A percentile compares a stretch with the other conserved stretches of the same genome.
Conservation (phyloP, 2,113 vertebrate genomes). For the Pollachius pollachius region DNA sequence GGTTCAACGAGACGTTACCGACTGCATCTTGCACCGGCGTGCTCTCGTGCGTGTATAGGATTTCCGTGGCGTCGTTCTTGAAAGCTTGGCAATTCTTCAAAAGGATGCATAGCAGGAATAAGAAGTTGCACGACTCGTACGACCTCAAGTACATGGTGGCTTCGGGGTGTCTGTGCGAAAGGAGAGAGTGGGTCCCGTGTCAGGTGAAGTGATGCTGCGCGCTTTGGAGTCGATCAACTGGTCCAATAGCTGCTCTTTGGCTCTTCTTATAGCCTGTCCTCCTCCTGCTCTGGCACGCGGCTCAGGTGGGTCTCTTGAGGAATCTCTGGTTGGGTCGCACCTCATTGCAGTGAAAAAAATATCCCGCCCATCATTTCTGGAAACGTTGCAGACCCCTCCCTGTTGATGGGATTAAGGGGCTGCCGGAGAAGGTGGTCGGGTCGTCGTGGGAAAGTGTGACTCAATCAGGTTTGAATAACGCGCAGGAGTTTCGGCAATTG, state of each 20-base stretch:
- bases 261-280: constrained; percentile 75
- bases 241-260: constrained; percentile 9
- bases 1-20: constrained; percentile 85
- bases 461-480: not conserved
- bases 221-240: not conserved
- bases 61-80: constrained; percentile 93
- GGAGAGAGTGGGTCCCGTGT: constrained; percentile 8
- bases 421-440: not conserved
- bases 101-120: constrained; percentile 80
- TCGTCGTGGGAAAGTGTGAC: not conserved
- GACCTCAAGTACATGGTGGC: constrained; percentile 79
- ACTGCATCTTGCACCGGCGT: constrained; percentile 71
- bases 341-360: not conserved
- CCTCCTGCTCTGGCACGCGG: not conserved
- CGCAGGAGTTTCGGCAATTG: too few relatives aligned
- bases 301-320: not conserved
- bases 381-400: not conserved
- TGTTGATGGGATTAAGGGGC: not conserved
- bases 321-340: not conserved
- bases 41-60: constrained; percentile 81
- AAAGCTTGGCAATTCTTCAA: constrained; percentile 81
- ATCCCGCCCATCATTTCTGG: not conserved
- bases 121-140: constrained; percentile 73
- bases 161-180: constrained; percentile 15
- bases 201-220: not conserved